Evolutionary conservation across 2,888 invertebrate species (phyloP).

Genomic region (Dryomyza anilis): DNA sequence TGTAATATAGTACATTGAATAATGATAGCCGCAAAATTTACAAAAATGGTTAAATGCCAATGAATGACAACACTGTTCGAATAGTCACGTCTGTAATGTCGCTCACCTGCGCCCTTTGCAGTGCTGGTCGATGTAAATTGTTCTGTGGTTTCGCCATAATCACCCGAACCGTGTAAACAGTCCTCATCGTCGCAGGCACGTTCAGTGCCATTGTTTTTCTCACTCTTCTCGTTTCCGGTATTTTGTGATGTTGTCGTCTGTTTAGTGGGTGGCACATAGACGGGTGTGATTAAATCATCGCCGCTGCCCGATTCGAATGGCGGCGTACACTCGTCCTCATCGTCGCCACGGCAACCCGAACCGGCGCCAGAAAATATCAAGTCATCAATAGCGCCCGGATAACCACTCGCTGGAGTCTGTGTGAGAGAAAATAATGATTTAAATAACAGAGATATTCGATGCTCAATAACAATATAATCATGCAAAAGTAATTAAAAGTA

Average conservation of each 20-base stretch:
- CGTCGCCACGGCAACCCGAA: constrained; percentile 88
- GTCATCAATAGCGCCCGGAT: constrained; percentile 80
- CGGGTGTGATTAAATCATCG: constrained; percentile 91
- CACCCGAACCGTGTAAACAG: constrained; percentile 81
- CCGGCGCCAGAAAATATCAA: constrained; percentile 91
- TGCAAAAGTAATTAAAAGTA: constrained; percentile 20
- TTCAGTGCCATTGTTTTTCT: constrained; percentile 56
- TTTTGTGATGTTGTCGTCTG: constrained; percentile 67
- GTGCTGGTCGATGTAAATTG: constrained; percentile 64
- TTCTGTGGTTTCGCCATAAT: constrained; percentile 73
- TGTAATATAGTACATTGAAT: too few species aligned
- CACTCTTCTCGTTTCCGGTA: constrained; percentile 46
- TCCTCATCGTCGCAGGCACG: constrained; percentile 85
- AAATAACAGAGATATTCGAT: too few species aligned
- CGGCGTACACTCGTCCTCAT: constrained; percentile 90
- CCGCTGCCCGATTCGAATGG: constrained; percentile 82
- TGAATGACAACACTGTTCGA: constrained; percentile 36
- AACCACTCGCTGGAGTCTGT: constrained; percentile 84
- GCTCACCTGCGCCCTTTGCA: constrained; percentile 63
- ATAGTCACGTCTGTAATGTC: constrained; percentile 9
- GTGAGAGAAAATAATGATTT: constrained; percentile 18
- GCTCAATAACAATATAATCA: neutral
- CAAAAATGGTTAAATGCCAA: constrained; percentile 23
- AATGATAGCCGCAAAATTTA: too few species aligned
- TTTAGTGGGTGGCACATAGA: constrained; percentile 82